Evolutionary conservation across 2,797 vertebrate species (phyloP), one percentile per base, ranked within the genome.

Genomic region (Xenops minutus): DNA sequence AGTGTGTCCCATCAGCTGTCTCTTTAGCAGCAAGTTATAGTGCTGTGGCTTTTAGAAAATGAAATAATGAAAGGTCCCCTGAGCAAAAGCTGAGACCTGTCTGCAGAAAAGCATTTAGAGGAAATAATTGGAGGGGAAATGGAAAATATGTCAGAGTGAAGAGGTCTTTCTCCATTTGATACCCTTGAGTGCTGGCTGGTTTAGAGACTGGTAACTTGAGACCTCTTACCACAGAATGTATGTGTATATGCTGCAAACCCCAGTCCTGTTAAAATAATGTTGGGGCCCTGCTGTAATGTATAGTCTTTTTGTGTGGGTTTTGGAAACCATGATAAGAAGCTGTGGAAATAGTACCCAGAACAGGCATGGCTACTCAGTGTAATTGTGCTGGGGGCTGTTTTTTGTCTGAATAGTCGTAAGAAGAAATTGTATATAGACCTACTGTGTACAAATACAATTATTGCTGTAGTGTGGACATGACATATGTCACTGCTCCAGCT

Each of bases 111-210:
- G 49, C 74, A 36, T 96, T 92, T 92, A 88, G 55, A 66, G 62
- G 85, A 85, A 94, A 89, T 96, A 92, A 91, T 90, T 91, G 88
- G 41, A 74, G n/a, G 62, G 71, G 89, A 92, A 91, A 85, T 87
- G 67, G 90, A 90, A 92, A 90, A 84, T 54, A 46, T 49, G 80
- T 81, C 78, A 43, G 49, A 90, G 61, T 74, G 68, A 91, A 87
- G 69, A 92, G 48, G 36, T 90, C 89, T 85, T 84, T 88, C 80
- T 96, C 76, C 41, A 86, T 93, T 72, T 83, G 90, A 95, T 95
- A 93, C 64, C 37, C 41, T 85, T 71, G 80, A 85, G 54, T 87
- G 67, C 85, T 77, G 79, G 32, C n/a, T 88, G 18, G 67, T 80
- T 85, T 78, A 76, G 77, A 90, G 55, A 32, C 51, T 88, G 64